Evolutionary conservation across 2,113 vertebrate genomes (phyloP), one percentile per base, ranked within the genome.

Genomic region (Camelus bactrianus): DNA sequence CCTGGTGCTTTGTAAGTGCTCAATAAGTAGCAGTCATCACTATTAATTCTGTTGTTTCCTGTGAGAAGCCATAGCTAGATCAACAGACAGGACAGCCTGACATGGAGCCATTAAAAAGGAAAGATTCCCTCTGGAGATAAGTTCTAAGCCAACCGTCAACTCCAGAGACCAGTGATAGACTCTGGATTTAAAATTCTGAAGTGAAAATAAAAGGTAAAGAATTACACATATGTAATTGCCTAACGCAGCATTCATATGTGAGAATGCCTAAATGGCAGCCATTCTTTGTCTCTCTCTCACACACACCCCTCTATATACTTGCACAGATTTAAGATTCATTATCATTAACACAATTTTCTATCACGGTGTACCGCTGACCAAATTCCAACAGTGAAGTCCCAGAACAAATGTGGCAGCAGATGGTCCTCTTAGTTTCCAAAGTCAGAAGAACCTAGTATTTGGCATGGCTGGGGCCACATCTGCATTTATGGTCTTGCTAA

Each of bases 371-470:
- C 50, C 79, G 92, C 82, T 96, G 79, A 95, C 89, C 73, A 79
- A 83, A 92, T 87, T 93, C 77, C 75, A 83, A 64, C 77, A 75
- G 73, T n/a, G 89, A 97, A 87, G 24, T 93, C 64, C 62, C 96
- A 97, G 58, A 38, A 93, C 89, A 97, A 96, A 97, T 97, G 93
- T 48, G 58, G 64, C 77, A 94, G 79, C 97, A 97, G 97, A 97
- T 97, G 97, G 97, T 86, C 89, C 79, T 89, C 56, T 83, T 86
- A 56, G 86, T 38, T 95, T 96, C 93, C 95, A 95, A 92, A 91
- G 92, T 96, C 95, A 89, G 79, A 94, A 96, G 92, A 89, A 86
- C 62, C 95, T 95, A 87, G 28, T 79, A 52, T 89, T 32, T 96
- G 97, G 91, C 94, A 81, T 26, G 56, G 35, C 80, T 2, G 5